These are phyloP conservation scores for Gallinago media DNA, from an alignment of 2,113 vertebrate species.

Conservation along the genomic window DNA sequence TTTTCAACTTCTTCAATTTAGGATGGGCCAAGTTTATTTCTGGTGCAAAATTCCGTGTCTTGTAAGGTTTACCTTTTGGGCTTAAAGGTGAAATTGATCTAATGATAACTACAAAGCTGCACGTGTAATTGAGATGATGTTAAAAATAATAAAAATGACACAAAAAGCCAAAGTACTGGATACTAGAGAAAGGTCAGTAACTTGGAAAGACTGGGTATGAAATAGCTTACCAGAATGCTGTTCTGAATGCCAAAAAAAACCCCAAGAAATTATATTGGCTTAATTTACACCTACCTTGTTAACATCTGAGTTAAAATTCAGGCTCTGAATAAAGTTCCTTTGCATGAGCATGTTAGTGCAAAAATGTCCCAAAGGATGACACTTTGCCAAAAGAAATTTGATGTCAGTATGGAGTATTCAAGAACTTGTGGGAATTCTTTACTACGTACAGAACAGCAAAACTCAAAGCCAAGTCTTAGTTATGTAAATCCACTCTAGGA, in stretches of 20 bases:
- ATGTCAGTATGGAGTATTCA: too few species aligned
- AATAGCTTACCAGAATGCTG: not conserved
- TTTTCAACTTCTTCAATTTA: not conserved
- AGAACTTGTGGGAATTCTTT: not conserved
- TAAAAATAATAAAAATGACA: not conserved
- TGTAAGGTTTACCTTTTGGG: not conserved
- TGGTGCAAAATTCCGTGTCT: not conserved
- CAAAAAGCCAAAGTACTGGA: not conserved
- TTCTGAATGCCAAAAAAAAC: not conserved
- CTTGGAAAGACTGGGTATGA: not conserved
- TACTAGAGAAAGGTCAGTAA: not conserved
- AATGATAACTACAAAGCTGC: fast-evolving
- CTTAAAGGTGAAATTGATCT: not conserved
- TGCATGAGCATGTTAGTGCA: not conserved
- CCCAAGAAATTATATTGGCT: not conserved
- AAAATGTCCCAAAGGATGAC: not conserved
- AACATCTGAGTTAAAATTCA: not conserved
- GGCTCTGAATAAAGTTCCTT: not conserved
- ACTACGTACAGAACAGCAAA: not conserved
- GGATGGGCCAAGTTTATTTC: not conserved
- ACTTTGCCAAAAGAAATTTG: not conserved
- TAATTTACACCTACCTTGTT: not conserved
- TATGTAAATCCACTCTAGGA: not conserved
- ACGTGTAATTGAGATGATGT: not conserved
- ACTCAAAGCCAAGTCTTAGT: not conserved